Evolutionary conservation across 2,113 vertebrate genomes (phyloP), one percentile per base, ranked within the genome.

Genomic region (Tonatia bakeri): DNA sequence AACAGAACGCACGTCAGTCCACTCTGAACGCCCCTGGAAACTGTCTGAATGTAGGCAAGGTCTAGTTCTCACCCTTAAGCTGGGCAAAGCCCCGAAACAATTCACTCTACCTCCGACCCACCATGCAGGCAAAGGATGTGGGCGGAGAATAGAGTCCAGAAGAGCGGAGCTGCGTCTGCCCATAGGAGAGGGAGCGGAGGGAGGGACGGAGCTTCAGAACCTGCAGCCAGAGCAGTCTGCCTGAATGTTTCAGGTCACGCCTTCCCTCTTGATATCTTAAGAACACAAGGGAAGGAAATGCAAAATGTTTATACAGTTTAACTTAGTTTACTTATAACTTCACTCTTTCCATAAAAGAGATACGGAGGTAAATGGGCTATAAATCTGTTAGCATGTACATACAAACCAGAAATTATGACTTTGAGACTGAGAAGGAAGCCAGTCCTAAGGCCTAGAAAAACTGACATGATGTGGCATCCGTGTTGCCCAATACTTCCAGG

Each of bases 221-320:
- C 31, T n/a, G 38, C 9, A 65, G 73, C 69, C 81, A 69, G 80
- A 54, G 72, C 16, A 90, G 73, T 80, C 22, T 87, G 22, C 88
- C 75, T 79, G 79, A 72, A 43, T 87, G 90, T 45, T 40, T n/a
- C 54, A 86, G 22, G 54, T 64, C 59, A 90, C 3, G 26, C 91
- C 64, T 56, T 69, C 40, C 59, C 40, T 70, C 15, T 65, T n/a
- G 64, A 19, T 69, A 79, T 43, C 85, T 94, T 77, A 83, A 95
- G 76, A 94, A 85, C 81, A 96, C 33, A 64, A 33, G 45, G 64
- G 40, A 86, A 90, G 17, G 69, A 91, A 40, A 88, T 50, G 33
- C 40, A 40, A 94, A 86, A 52, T 73, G 19, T n/a, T 45, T 93
- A 50, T 75, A 65, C 82, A 87, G 72, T 96, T 90, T 83, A 84